phyloP scores from a whole-genome alignment of 2,797 vertebrate species.

The Gallinago stenura region DNA sequence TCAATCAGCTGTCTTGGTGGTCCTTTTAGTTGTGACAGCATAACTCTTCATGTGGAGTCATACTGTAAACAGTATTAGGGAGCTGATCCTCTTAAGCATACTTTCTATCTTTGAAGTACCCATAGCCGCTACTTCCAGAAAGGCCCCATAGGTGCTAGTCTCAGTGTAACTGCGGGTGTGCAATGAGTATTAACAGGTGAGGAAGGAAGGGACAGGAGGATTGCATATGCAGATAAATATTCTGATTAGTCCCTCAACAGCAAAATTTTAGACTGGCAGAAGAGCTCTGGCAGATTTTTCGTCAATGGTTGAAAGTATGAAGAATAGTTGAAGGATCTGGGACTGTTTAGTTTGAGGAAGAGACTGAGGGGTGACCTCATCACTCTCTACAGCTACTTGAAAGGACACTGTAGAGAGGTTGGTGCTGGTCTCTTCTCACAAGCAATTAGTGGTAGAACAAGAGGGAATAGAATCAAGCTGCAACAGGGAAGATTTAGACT shows the following conservation, averaged over 20 bases:
- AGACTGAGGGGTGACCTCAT: too few species aligned
- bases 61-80: background rate
- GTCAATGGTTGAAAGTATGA: background rate
- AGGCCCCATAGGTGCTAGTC: background rate
- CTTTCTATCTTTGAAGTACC: background rate
- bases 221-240: background rate
- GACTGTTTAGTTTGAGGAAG: too few species aligned
- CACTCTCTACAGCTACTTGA: too few species aligned
- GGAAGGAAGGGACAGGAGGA: background rate
- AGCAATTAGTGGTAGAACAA: too few species aligned
- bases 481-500: too few species aligned
- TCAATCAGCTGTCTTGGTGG: background rate
- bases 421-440: too few species aligned
- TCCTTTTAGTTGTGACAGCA: background rate
- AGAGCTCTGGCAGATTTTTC: background rate
- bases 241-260: background rate
- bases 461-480: too few species aligned
- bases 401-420: too few species aligned
- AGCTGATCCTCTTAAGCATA: background rate
- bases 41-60: background rate
- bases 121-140: background rate
- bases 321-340: too few species aligned
- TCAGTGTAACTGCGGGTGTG: background rate
- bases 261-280: background rate
- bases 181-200: background rate